Base-by-base conservation (phyloP, 2,113 vertebrate genomes). In the Caretta caretta region DNA sequence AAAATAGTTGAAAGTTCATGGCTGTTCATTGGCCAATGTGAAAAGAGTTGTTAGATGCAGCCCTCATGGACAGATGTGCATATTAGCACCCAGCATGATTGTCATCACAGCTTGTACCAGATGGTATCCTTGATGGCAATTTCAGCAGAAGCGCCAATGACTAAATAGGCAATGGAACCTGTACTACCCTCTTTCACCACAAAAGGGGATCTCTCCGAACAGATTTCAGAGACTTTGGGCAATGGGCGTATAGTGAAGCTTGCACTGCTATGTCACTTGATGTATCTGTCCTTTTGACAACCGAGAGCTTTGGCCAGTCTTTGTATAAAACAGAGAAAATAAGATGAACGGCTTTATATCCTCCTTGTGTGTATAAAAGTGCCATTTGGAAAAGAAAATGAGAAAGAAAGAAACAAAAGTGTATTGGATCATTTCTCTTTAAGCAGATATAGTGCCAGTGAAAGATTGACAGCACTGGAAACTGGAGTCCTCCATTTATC, bases 401-500 rank as follows among this genome's bases (percentile, higher is more conserved):
- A 97, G 96, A 97, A 87, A 96, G 93, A 82, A 95, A 93, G 93
- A 90, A 91, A 88, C 86, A 93, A 95, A 96, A 92, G 85, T 85
- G 92, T 86, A 56, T 89, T 93, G 96, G 90, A 88, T 96, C 94
- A 94, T 93, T 96, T 97, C 94, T 96, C 90, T 91, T 94, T 97
- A 95, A 87, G 91, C 54, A 86, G 97, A 97, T 88, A 83, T 88
- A 94, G 84, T 91, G 82, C 86, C 76, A 95, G 92, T 90, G 96
- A 87, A 96, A 97, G 95, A 97, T 91, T 95, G 93, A 95, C 91
- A 97, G 93, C 90, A 88, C 4, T 16, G 88, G 94, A 96, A 95
- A 97, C 92, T 97, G 86, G 93, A 97, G 95, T 94, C 96, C 90
- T 97, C 96, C 95, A 97, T 97, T 97, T 97, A 96, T 93, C 96